Conservation (phyloP, 2,797 vertebrate species). For the Dromococcyx pavoninus region DNA sequence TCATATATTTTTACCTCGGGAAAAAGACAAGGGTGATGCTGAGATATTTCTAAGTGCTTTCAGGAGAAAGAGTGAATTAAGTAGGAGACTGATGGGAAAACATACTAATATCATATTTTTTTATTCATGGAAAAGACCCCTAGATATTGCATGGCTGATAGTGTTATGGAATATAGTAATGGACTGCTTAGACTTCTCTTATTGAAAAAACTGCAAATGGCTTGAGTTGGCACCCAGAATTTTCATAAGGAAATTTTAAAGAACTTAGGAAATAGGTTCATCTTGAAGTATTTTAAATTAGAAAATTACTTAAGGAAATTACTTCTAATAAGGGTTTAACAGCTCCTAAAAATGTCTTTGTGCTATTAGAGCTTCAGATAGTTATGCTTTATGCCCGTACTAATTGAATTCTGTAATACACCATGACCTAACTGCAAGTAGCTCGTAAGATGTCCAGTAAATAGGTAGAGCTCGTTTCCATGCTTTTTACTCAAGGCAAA, state of each 20-base stretch:
- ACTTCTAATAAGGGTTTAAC: neutral
- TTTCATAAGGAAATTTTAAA: neutral
- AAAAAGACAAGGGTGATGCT: neutral
- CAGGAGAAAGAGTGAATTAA: neutral
- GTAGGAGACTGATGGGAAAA: neutral
- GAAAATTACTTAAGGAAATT: neutral
- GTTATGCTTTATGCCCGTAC: neutral
- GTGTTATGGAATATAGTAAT: neutral
- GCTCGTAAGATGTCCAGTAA: neutral
- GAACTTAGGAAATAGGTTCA: neutral
- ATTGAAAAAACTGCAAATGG: neutral
- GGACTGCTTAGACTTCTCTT: neutral
- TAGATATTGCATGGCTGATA: neutral
- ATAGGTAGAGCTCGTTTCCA: neutral
- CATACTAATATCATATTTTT: neutral
- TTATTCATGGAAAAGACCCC: neutral
- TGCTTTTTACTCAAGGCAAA: neutral
- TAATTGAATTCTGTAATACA: neutral
- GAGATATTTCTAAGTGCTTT: neutral
- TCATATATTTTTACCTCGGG: neutral
- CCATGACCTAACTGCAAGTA: neutral
- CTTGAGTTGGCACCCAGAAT: neutral
- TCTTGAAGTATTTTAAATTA: neutral
- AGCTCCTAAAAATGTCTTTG: neutral
- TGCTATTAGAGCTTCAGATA: neutral